A percentile compares a stretch with the other conserved stretches of the same genome.
Conservation (phyloP, 2,888 invertebrate genomes). For the Limnephilus lunatus region DNA sequence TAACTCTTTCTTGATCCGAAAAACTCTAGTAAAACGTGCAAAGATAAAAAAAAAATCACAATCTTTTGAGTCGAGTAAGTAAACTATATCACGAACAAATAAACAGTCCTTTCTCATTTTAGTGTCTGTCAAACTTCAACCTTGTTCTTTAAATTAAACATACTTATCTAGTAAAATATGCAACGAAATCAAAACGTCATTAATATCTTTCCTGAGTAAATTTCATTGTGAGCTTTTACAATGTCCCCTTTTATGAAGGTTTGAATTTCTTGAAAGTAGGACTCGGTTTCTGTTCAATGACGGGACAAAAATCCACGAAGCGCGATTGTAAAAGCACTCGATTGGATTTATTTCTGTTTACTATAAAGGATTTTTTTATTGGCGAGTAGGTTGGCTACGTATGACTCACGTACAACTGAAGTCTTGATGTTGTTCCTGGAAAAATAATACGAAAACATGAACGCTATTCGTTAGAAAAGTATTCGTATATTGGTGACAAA, state of each 20-base stretch:
- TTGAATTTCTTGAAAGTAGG: background rate
- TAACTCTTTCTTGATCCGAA: constrained; percentile 23
- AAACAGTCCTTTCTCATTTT: background rate
- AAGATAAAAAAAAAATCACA: background rate
- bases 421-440: background rate
- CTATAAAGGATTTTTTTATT: constrained; percentile 26
- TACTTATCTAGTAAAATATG: background rate
- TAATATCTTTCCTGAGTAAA: background rate
- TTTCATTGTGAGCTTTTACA: background rate
- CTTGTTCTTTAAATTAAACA: background rate
- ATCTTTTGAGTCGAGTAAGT: background rate
- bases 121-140: background rate
- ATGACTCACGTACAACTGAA: background rate
- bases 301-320: constrained; percentile 11
- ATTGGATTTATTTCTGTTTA: constrained; percentile 40
- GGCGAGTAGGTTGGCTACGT: background rate
- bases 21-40: background rate
- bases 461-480: background rate
- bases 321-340: constrained; percentile 30
- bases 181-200: background rate
- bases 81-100: background rate
- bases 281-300: constrained; percentile 5
- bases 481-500: background rate
- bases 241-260: background rate
- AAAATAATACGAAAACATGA: background rate